phyloP scores from a whole-genome alignment of 2,888 invertebrate genomes.

The Melipona bicolor region DNA sequence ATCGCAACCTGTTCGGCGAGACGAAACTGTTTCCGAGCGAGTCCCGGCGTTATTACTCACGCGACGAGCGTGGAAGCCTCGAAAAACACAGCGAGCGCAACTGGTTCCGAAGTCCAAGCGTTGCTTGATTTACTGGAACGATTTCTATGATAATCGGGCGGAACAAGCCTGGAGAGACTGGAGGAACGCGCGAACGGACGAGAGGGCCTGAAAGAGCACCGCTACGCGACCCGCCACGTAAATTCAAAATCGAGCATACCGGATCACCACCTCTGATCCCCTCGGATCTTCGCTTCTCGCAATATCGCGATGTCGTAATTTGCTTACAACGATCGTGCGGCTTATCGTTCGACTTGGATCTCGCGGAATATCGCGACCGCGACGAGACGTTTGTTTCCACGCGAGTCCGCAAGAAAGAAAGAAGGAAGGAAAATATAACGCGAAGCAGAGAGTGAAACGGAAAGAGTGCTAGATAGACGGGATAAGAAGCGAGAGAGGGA shows the following conservation, averaged over 20 bases:
- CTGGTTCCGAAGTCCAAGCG: conserved; percentile 18
- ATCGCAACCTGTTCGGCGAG: conserved; percentile 11
- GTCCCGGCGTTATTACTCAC: conserved; percentile 19
- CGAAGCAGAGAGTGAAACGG: background rate
- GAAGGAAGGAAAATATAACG: background rate
- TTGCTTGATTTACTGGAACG: conserved; percentile 24
- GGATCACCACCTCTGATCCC: no score
- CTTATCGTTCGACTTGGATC: conserved; percentile 32
- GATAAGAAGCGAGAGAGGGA: background rate
- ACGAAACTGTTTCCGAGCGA: conserved; percentile 15
- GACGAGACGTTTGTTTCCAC: background rate
- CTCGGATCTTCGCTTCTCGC: background rate
- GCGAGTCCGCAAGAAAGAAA: background rate
- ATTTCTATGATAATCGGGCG: conserved; percentile 41
- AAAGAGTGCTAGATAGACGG: background rate
- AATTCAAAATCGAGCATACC: conserved; percentile 4
- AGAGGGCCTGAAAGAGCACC: background rate
- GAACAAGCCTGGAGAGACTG: background rate
- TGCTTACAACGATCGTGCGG: conserved; percentile 22
- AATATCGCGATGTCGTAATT: conserved; percentile 20
- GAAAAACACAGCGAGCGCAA: conserved; percentile 23
- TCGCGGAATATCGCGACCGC: conserved; percentile 10
- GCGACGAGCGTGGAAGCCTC: conserved; percentile 5
- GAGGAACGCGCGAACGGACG: background rate
- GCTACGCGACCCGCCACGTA: background rate